Percentiles rank a stretch among this genome's conserved stretches.
phyloP scores from a whole-genome alignment of 1,140 invertebrate genomes.

The Calephelis virginiensis region DNA sequence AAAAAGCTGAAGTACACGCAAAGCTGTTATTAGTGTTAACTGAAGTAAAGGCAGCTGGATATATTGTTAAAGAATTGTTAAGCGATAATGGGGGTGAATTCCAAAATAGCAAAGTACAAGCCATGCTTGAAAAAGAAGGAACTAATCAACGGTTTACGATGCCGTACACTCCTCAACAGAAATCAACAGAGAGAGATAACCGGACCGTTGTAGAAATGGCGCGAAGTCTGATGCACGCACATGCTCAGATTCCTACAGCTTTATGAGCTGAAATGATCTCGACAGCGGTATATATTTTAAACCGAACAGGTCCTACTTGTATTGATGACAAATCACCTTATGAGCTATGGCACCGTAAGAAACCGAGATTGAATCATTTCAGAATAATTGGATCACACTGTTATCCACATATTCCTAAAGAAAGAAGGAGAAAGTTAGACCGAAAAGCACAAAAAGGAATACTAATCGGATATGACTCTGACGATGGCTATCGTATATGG shows the following conservation, averaged over 20 bases:
- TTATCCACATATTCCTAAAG: slow-evolving; percentile 38
- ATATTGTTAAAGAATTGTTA: slow-evolving; percentile 19
- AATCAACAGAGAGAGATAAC: slow-evolving; percentile 48
- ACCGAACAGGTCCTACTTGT: slow-evolving; percentile 46
- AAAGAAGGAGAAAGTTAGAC: slow-evolving; percentile 38
- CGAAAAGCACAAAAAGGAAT: slow-evolving; percentile 37
- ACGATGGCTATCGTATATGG: no score
- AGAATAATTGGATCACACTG: slow-evolving; percentile 32
- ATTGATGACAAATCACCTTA: slow-evolving; percentile 40
- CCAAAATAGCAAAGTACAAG: slow-evolving; percentile 15
- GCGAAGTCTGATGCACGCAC: slow-evolving; percentile 47
- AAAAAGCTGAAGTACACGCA: no score
- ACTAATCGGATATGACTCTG: no score
- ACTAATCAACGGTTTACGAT: slow-evolving; percentile 18
- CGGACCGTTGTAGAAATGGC: slow-evolving; percentile 30
- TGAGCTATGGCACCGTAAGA: slow-evolving; percentile 41
- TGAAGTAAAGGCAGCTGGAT: not conserved
- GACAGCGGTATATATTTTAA: slow-evolving; percentile 51
- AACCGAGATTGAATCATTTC: slow-evolving; percentile 21
- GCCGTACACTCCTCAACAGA: slow-evolving; percentile 53
- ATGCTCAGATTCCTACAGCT: slow-evolving; percentile 40
- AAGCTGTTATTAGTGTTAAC: no score
- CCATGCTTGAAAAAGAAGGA: slow-evolving; percentile 6
- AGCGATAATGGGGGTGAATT: slow-evolving; percentile 24
- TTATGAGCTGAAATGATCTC: slow-evolving; percentile 54